Percentiles rank a stretch among this genome's conserved stretches.
phyloP scores from a whole-genome alignment of 2,888 invertebrate species.

The Epistrophe grossulariae region DNA sequence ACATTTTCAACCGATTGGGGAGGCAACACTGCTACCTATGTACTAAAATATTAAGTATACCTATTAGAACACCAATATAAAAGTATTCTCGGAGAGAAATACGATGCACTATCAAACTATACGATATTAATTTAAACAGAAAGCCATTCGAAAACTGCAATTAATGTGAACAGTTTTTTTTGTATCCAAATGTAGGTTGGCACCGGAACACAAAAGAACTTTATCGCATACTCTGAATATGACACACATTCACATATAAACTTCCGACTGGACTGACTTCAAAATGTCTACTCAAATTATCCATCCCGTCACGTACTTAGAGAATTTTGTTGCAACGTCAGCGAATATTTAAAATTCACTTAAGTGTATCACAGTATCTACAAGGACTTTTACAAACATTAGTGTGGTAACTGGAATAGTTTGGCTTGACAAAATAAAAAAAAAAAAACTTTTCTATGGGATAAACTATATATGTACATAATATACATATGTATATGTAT shows the following conservation, averaged over 20 bases:
- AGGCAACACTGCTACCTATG: too few relatives aligned
- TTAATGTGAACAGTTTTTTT: constrained; percentile 62
- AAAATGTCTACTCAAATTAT: constrained; percentile 44
- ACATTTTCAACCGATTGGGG: too few relatives aligned
- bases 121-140: neutral
- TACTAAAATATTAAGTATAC: too few relatives aligned
- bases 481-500: neutral
- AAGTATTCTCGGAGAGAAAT: neutral
- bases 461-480: constrained; percentile 20
- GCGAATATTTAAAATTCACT: constrained; percentile 52
- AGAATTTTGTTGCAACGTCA: constrained; percentile 27
- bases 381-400: constrained; percentile 34
- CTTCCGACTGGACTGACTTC: constrained; percentile 33
- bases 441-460: neutral
- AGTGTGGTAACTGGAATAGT: constrained; percentile 29
- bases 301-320: constrained; percentile 33
- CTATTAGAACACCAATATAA: neutral
- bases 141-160: constrained; percentile 50
- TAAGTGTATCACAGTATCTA: constrained; percentile 40
- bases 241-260: constrained; percentile 25
- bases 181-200: neutral
- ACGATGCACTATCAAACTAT: neutral
- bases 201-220: constrained; percentile 52
- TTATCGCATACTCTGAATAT: constrained; percentile 30
- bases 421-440: neutral